phyloP scores from a whole-genome alignment of 2,888 invertebrate genomes.

The Osmoderma eremita region DNA sequence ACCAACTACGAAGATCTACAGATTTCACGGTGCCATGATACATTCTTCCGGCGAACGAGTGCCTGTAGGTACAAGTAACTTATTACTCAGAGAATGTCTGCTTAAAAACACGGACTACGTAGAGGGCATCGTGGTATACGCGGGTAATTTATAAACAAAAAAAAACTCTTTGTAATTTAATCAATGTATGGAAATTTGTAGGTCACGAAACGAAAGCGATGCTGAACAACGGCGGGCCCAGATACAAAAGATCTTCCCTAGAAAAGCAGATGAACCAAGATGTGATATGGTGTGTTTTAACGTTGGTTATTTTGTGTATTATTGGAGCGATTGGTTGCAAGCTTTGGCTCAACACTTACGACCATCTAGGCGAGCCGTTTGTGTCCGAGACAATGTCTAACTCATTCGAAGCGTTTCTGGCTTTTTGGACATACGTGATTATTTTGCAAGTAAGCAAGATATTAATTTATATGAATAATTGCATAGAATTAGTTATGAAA shows the following conservation, averaged over 20 bases:
- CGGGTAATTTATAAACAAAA: slow-evolving; percentile 65
- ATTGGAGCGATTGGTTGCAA: slow-evolving; percentile 92
- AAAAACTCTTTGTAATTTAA: background rate
- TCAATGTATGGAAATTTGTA: slow-evolving; percentile 53
- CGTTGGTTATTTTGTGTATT: slow-evolving; percentile 88
- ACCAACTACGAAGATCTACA: slow-evolving; percentile 95
- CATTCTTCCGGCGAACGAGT: slow-evolving; percentile 82
- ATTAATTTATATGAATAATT: no score
- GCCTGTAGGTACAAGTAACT: slow-evolving; percentile 87
- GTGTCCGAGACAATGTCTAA: slow-evolving; percentile 67
- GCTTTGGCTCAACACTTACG: slow-evolving; percentile 79
- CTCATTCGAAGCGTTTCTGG: slow-evolving; percentile 75
- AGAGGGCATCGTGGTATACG: slow-evolving; percentile 97
- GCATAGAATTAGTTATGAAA: no score
- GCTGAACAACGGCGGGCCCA: slow-evolving; percentile 95
- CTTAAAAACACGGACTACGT: slow-evolving; percentile 96
- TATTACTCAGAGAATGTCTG: slow-evolving; percentile 91
- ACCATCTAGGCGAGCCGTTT: slow-evolving; percentile 72
- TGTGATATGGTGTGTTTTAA: slow-evolving; percentile 95
- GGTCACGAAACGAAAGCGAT: slow-evolving; percentile 98
- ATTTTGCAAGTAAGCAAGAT: slow-evolving; percentile 79
- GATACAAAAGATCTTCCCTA: slow-evolving; percentile 91
- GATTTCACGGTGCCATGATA: slow-evolving; percentile 89
- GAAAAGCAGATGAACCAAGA: slow-evolving; percentile 96
- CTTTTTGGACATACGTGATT: slow-evolving; percentile 96